Percentiles rank a stretch among this genome's conserved stretches.
Conservation (phyloP, 2,113 vertebrate species). For the Oryzias melastigma region DNA sequence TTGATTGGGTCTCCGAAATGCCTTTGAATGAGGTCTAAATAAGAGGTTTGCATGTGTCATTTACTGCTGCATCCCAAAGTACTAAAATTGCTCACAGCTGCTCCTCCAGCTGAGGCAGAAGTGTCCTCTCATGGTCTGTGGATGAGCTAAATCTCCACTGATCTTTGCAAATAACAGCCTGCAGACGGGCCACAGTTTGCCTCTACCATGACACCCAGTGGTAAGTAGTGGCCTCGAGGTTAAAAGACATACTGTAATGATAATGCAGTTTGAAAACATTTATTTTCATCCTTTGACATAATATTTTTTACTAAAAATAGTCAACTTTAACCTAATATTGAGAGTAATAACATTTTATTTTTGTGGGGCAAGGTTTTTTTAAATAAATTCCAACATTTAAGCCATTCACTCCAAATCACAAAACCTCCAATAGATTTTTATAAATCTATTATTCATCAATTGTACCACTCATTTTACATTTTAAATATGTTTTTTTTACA, state of each 20-base stretch:
- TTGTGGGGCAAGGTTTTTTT: too few relatives aligned
- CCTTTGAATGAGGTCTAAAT: slow-evolving; percentile 66
- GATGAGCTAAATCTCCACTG: slow-evolving; percentile 17
- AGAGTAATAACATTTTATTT: too few relatives aligned
- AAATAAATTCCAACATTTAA: too few relatives aligned
- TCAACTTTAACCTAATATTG: too few relatives aligned
- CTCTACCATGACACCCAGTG: slow-evolving; percentile 62
- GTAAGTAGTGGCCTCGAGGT: slow-evolving; percentile 8
- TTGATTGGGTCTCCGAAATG: neutral
- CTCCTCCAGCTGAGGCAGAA: slow-evolving; percentile 78
- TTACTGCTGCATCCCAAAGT: slow-evolving; percentile 78
- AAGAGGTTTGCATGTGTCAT: slow-evolving; percentile 36
- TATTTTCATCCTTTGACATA: too few relatives aligned
- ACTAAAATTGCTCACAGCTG: slow-evolving; percentile 77
- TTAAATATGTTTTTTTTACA: neutral
- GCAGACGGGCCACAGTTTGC: slow-evolving; percentile 3
- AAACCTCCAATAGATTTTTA: too few relatives aligned
- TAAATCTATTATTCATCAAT: too few relatives aligned
- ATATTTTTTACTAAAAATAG: too few relatives aligned
- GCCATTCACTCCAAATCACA: too few relatives aligned
- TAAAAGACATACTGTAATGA: too few relatives aligned
- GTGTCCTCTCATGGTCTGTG: slow-evolving; percentile 66
- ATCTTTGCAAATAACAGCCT: slow-evolving; percentile 1
- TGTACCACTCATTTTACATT: too few relatives aligned
- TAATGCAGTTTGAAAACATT: too few relatives aligned